Evolutionary conservation across 2,113 vertebrate species (phyloP), one percentile per base, ranked within the genome.

Genomic region (Coregonus clupeaformis): DNA sequence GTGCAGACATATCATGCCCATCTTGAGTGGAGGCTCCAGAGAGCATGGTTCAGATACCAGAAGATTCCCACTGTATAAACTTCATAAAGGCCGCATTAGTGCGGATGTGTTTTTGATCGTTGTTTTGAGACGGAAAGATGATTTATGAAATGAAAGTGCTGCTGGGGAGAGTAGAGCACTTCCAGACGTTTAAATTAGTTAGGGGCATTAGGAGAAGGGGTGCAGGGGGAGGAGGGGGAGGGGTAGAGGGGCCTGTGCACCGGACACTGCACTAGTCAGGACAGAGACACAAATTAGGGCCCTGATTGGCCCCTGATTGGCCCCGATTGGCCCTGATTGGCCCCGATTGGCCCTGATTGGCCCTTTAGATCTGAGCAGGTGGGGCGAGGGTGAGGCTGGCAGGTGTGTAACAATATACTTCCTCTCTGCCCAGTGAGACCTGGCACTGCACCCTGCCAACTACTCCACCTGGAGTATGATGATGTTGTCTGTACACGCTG

Each of bases 171-270:
- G 29, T 24, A 88, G 80, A 91, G 77, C 67, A 71, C 63, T 91
- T 89, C 87, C 91, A 91, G 90, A 92, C 92, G 89, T 91, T 87
- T 89, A 83, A 89, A 81, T 79, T n/a, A n/a, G n/a, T n/a, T n/a
- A n/a, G n/a, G n/a, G n/a, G n/a, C n/a, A n/a, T n/a, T n/a, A n/a
- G n/a, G n/a, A n/a, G n/a, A n/a, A n/a, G n/a, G n/a, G n/a, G n/a
- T n/a, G n/a, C n/a, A n/a, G n/a, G n/a, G n/a, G n/a, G n/a, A n/a
- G n/a, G 36, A 79, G 78, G 87, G 76, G 73, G 72, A 59, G 59
- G 66, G 73, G 73, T 49, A 30, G 62, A 79, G 82, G 42, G 78
- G 62, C 72, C 68, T 69, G 67, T 18, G 25, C 16, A 86, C 82
- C 75, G 71, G 81, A 84, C 83, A 86, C 81, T 14, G 18, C 18